Base-by-base conservation (phyloP, 2,113 vertebrate species). In the Phalacrocorax aristotelis region DNA sequence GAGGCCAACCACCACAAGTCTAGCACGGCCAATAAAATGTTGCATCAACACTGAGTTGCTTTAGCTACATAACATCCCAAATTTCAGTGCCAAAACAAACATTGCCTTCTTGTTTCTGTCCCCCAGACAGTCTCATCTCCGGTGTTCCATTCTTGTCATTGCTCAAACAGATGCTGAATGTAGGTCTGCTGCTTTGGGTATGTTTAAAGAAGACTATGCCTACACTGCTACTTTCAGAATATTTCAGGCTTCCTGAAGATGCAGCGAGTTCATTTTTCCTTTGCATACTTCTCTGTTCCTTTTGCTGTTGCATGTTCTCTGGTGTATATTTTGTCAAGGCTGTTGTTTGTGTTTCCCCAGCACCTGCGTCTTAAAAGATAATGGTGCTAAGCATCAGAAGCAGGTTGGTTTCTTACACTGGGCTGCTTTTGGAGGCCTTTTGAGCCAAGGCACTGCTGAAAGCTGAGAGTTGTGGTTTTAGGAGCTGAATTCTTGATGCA, bases 1-100 rank as follows among this genome's bases (percentile, higher is more conserved):
- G 69, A 80, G 22, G 4, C 32, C 17, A 71, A n/a, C 7, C 29
- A n/a, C 51, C 21, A n/a, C 8, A 17, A 82, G 92, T 17, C 20
- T 36, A 66, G 9, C 25, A 38, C 27, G 57, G 13, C 22, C n/a
- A 54, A 22, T 48, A 51, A 81, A 79, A 55, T 15, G 0, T 18
- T 6, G 2, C 57, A 81, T 27, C 14, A 38, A 51, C 32, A 46
- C 2, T 16, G 65, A 58, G 23, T 60, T 68, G 65, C 27, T 78
- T 55, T 48, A 81, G 44, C 29, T 64, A 23, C 0, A 0, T 48
- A 66, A 36, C 0, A 3, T n/a, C 25, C 22, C 9, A 36, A 51
- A 92, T 58, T 58, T 80, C 36, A 57, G 17, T 46, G 62, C 40
- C 52, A 87, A 74, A 87, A 54, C 13, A 40, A 57, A 76, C 8